phyloP scores from a whole-genome alignment of 37 sponge, comb jelly and placozoan species.

The Aphrocallistes beatrix region DNA sequence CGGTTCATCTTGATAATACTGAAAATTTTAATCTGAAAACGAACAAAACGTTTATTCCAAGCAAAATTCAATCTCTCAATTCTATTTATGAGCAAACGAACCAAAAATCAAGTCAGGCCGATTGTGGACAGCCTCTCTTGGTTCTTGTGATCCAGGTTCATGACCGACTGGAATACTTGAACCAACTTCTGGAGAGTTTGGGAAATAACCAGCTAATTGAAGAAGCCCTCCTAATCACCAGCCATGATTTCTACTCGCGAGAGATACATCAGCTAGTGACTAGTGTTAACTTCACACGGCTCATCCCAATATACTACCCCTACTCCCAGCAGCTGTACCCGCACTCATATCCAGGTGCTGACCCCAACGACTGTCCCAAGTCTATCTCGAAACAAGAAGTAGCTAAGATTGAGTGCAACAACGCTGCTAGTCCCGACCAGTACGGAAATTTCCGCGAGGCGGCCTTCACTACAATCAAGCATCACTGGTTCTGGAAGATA shows the following conservation, averaged over 20 bases:
- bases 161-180: constrained; percentile 42
- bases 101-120: neutral
- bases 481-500: constrained; percentile 96
- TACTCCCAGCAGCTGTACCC: constrained; percentile 51
- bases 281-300: constrained; percentile 48
- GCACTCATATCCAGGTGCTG: constrained; percentile 47
- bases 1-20: no score
- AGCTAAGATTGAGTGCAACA: constrained; percentile 31
- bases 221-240: constrained; percentile 45
- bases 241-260: constrained; percentile 56
- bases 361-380: constrained; percentile 56
- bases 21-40: no score
- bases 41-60: no score
- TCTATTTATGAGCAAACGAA: neutral
- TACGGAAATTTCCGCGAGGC: constrained; percentile 82
- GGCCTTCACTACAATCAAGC: constrained; percentile 57
- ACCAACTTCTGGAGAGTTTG: constrained; percentile 47
- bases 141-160: constrained; percentile 66
- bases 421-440: constrained; percentile 57
- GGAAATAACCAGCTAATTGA: constrained; percentile 32
- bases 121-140: constrained; percentile 3
- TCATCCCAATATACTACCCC: constrained; percentile 66
- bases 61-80: neutral
- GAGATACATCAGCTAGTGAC: constrained; percentile 39
- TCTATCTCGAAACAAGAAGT: constrained; percentile 35